These are phyloP conservation scores for Alectura lathami DNA, from an alignment of 2,113 vertebrate species.

Conservation along the genomic window DNA sequence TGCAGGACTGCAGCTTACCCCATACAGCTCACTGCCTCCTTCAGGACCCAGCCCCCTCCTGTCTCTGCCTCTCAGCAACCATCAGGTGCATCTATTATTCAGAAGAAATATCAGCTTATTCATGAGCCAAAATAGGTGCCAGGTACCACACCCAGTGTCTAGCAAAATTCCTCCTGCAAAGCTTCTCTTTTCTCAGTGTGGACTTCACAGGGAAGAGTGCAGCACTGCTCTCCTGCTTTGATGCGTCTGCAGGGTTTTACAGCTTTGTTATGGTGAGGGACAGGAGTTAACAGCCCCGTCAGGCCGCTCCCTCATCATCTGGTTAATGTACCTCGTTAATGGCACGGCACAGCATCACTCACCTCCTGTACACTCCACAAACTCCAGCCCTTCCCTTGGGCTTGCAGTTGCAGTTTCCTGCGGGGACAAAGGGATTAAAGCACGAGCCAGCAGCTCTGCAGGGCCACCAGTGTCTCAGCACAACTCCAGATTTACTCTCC, in stretches of 20 bases:
- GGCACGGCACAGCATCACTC: background rate
- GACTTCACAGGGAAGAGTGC: background rate
- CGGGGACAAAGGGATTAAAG: background rate
- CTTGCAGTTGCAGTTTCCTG: background rate
- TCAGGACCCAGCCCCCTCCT: background rate
- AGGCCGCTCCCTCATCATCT: background rate
- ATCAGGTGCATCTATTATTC: constrained; percentile 33
- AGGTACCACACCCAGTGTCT: background rate
- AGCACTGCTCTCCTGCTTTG: background rate
- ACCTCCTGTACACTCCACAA: background rate
- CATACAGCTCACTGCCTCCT: background rate
- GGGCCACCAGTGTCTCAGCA: background rate
- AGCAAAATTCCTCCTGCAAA: background rate
- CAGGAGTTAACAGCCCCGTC: constrained; percentile 9
- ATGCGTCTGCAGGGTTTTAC: background rate
- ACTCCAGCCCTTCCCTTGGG: background rate
- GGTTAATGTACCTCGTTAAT: background rate
- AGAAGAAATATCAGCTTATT: constrained; percentile 44
- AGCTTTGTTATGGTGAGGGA: background rate
- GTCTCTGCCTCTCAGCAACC: constrained; percentile 16
- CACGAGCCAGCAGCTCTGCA: background rate
- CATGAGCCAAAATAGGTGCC: background rate
- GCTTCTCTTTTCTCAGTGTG: background rate
- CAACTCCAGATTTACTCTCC: background rate
- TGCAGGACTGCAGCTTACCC: background rate